Conservation (phyloP, 2,888 invertebrate species). For the Volucella inanis region DNA sequence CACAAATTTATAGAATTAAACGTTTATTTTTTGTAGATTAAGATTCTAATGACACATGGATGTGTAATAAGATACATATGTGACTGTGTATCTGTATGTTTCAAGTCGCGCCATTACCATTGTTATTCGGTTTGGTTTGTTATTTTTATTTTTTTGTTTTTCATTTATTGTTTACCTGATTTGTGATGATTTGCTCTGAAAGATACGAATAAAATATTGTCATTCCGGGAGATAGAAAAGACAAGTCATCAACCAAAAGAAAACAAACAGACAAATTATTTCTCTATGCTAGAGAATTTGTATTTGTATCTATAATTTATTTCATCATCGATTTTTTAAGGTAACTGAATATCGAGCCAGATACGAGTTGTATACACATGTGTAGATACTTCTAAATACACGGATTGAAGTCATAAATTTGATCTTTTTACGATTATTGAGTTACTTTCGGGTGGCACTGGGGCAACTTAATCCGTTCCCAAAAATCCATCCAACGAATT, state of each 20-base stretch:
- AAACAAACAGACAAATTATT: slow-evolving; percentile 32
- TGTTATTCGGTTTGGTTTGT: slow-evolving; percentile 28
- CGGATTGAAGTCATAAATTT: slow-evolving; percentile 66
- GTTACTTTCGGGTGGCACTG: slow-evolving; percentile 71
- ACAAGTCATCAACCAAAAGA: slow-evolving; percentile 29
- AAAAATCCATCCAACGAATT: slow-evolving; percentile 56
- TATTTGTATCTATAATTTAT: slow-evolving; percentile 65
- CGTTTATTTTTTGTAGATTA: slow-evolving; percentile 1
- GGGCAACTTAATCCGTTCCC: slow-evolving; percentile 58
- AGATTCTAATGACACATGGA: slow-evolving; percentile 11
- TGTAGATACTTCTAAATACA: slow-evolving; percentile 54
- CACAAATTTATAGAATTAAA: slow-evolving; percentile 42
- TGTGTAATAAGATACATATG: slow-evolving; percentile 42
- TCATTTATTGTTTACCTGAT: slow-evolving; percentile 40
- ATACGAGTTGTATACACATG: not conserved
- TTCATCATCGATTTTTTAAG: slow-evolving; percentile 61
- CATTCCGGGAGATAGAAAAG: slow-evolving; percentile 26
- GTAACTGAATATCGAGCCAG: slow-evolving; percentile 65
- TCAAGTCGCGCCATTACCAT: slow-evolving; percentile 33
- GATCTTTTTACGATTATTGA: slow-evolving; percentile 73
- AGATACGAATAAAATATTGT: slow-evolving; percentile 42
- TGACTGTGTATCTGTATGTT: slow-evolving; percentile 21
- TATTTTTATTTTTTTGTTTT: slow-evolving; percentile 17
- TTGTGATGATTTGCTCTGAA: too few relatives aligned
- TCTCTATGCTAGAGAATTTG: slow-evolving; percentile 16